These are phyloP conservation scores for Oscheius onirici DNA, from an alignment of 2,888 invertebrate genomes.

Conservation along the genomic window DNA sequence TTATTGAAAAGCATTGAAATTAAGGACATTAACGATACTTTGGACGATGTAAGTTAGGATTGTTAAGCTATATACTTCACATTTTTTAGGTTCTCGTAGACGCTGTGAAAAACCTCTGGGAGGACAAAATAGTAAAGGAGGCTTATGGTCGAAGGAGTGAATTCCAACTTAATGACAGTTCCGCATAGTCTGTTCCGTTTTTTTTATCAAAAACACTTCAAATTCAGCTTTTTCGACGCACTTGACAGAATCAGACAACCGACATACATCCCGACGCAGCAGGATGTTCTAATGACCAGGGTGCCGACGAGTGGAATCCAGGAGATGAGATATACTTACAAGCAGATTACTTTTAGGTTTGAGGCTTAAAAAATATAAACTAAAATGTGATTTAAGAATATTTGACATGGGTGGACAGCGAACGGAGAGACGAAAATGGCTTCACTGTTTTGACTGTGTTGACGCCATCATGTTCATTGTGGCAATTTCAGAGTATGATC, in stretches of 20 bases:
- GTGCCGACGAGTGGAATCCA: constrained; percentile 69
- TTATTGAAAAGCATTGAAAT: constrained; percentile 8
- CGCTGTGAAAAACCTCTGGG: constrained; percentile 21
- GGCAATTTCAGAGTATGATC: constrained; percentile 99
- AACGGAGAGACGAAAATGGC: constrained; percentile 96
- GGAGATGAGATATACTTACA: constrained; percentile 42
- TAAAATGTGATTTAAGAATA: constrained; percentile 78
- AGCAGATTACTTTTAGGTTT: constrained; percentile 49
- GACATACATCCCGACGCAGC: constrained; percentile 57
- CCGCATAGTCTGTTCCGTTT: constrained; percentile 94
- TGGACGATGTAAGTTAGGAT: not conserved
- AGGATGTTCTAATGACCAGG: constrained; percentile 64
- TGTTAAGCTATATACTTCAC: constrained; percentile 79
- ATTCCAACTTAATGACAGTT: constrained; percentile 99
- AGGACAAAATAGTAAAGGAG: constrained; percentile 50
- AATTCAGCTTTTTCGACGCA: constrained; percentile 66
- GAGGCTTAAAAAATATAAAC: not conserved
- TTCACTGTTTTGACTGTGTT: constrained; percentile 97
- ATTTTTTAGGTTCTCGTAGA: constrained; percentile 12
- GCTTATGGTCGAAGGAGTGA: constrained; percentile 98
- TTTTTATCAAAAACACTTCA: not conserved
- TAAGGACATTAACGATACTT: constrained; percentile 1
- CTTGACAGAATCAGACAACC: constrained; percentile 55
- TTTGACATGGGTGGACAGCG: constrained; percentile 99
- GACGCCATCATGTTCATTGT: constrained; percentile 92